Evolutionary conservation across 2,113 vertebrate species (phyloP), one percentile per base, ranked within the genome.

Genomic region (Herpailurus yagouaroundi): DNA sequence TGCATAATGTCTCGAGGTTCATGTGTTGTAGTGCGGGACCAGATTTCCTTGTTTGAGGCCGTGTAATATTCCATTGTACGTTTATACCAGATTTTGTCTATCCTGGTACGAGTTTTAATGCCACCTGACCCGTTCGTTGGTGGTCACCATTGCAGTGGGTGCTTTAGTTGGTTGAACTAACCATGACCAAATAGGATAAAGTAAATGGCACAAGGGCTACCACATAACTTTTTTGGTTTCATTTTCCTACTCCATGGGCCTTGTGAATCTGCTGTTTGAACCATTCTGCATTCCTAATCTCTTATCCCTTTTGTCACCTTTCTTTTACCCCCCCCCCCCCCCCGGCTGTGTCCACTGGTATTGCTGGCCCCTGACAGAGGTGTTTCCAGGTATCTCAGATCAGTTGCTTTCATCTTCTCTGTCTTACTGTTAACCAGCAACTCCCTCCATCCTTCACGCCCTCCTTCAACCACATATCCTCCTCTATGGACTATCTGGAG

Each of bases 141-240:
- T 90, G 13, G 19, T 80, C 68, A 92, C 16, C 86, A 55, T 60
- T 69, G 14, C 95, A 93, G 66, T 71, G 12, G 10, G 77, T 84
- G 38, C 41, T 95, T 92, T 33, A 91, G 3, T 68, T 91, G 95
- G n/a, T 80, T 94, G 88, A 97, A 83, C 48, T 92, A 85, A 79
- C 63, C 13, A 77, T 57, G 36, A 84, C 45, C 48, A 73, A 91
- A 89, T n/a, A 63, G 31, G 69, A 94, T 33, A 12, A 64, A 91
- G 16, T 82, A 92, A 60, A 71, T 45, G 60, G 36, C 27, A 93
- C 15, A 41, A 89, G 38, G 29, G 33, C 15, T 81, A 63, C 25
- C 63, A 79, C 69, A 55, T 85, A 66, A 19, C 11, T 25, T 50
- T 81, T 83, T 91, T 50, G 21, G 27, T 77, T 66, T 79, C 31